Percentiles rank a stretch among this genome's conserved stretches.
Evolutionary conservation across 2,797 vertebrate genomes (phyloP).

Genomic region (Spinibarbus caldwelli): DNA sequence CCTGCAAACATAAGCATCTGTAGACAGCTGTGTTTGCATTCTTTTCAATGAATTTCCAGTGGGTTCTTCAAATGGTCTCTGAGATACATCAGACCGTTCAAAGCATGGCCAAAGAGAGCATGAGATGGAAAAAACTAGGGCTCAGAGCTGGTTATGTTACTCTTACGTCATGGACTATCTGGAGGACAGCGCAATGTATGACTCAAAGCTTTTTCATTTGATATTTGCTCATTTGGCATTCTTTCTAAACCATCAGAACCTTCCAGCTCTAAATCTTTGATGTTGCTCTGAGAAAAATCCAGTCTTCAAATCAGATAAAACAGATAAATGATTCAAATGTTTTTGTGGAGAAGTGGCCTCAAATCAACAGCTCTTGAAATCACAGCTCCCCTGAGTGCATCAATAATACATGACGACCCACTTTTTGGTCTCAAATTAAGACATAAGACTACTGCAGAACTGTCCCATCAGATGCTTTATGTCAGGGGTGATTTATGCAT

Average conservation of each 20-base stretch:
- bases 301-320: slow-evolving; percentile 45
- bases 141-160: not conserved
- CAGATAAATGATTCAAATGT: slow-evolving; percentile 42
- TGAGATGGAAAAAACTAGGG: not conserved
- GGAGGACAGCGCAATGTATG: slow-evolving; percentile 3
- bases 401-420: slow-evolving; percentile 58
- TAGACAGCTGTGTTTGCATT: slow-evolving; percentile 29
- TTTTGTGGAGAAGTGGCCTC: slow-evolving; percentile 36
- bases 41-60: slow-evolving; percentile 55
- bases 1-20: slow-evolving; percentile 34
- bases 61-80: slow-evolving; percentile 33
- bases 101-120: slow-evolving; percentile 2
- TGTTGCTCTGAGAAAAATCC: slow-evolving; percentile 25
- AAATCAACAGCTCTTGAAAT: slow-evolving; percentile 45
- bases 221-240: slow-evolving; percentile 16
- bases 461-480: not conserved
- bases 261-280: slow-evolving; percentile 36
- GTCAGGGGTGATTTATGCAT: slow-evolving; percentile 8
- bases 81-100: not conserved
- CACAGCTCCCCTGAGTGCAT: slow-evolving; percentile 31
- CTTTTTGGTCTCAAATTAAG: slow-evolving; percentile 54
- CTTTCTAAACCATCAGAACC: slow-evolving; percentile 13
- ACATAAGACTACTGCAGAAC: slow-evolving; percentile 22
- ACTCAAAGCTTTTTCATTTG: slow-evolving; percentile 38
- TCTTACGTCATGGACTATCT: slow-evolving; percentile 29